Evolutionary conservation across 2,113 vertebrate species (phyloP).

Genomic region (Donacobius atricapilla): DNA sequence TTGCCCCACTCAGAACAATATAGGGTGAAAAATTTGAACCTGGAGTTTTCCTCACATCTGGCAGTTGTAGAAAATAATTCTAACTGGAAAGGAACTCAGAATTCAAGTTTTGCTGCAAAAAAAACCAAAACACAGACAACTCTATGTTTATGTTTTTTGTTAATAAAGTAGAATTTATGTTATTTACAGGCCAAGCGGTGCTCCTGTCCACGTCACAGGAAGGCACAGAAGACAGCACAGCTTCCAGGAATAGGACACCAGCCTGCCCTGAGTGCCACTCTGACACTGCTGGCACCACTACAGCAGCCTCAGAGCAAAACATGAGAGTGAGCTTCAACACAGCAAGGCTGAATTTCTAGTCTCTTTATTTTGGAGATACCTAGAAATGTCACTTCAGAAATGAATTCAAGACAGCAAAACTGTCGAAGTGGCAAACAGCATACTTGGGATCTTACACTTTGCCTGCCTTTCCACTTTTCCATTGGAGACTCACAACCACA

Average conservation of each 20-base stretch:
- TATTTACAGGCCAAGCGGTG: background rate
- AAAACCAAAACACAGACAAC: background rate
- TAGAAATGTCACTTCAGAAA: background rate
- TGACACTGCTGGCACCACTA: background rate
- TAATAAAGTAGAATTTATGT: background rate
- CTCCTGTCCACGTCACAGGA: background rate
- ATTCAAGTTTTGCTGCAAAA: background rate
- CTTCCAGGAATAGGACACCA: accelerated
- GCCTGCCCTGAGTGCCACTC: background rate
- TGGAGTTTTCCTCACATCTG: background rate
- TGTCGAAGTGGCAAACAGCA: background rate
- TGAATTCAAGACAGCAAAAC: background rate
- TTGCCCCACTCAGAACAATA: background rate
- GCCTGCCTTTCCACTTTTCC: background rate
- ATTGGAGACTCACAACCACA: background rate
- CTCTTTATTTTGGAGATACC: background rate
- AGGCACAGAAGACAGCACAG: background rate
- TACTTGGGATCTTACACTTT: background rate
- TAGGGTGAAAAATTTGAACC: background rate
- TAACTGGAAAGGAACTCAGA: background rate
- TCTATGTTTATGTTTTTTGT: background rate
- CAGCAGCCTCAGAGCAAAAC: background rate
- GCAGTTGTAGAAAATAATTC: background rate
- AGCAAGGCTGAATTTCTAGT: background rate
- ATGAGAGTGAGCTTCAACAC: accelerated